Evolutionary conservation across 2,797 vertebrate species (phyloP).

Genomic region (Florisuga fusca): DNA sequence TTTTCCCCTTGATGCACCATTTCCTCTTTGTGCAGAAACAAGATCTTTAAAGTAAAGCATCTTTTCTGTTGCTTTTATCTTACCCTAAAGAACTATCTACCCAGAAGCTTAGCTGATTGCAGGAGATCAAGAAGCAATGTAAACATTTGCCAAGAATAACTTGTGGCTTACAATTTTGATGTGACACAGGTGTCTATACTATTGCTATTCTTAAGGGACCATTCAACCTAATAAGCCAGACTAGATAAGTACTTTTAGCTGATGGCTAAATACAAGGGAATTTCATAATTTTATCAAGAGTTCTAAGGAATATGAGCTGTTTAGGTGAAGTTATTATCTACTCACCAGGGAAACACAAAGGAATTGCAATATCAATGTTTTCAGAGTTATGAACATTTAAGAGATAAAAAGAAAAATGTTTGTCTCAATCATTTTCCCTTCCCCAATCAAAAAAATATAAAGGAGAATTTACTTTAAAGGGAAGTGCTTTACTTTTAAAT

Average conservation of each 20-base stretch:
- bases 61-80: constrained; percentile 1
- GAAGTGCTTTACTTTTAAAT: neutral
- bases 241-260: neutral
- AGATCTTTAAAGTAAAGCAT: neutral
- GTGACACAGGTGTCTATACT: neutral
- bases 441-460: neutral
- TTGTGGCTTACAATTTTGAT: neutral
- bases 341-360: neutral
- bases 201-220: neutral
- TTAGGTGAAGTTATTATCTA: neutral
- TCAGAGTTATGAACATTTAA: neutral
- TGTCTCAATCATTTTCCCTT: neutral
- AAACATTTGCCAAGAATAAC: neutral
- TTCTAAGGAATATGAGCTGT: neutral
- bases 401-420: neutral
- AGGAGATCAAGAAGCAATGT: neutral
- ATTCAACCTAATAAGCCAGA: neutral
- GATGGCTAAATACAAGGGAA: neutral
- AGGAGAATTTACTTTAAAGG: neutral
- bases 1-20: neutral
- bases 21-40: neutral
- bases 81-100: neutral
- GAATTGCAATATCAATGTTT: neutral
- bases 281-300: neutral
- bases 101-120: neutral